Base-by-base conservation (phyloP, 2,113 vertebrate species). In the Furnarius figulus region DNA sequence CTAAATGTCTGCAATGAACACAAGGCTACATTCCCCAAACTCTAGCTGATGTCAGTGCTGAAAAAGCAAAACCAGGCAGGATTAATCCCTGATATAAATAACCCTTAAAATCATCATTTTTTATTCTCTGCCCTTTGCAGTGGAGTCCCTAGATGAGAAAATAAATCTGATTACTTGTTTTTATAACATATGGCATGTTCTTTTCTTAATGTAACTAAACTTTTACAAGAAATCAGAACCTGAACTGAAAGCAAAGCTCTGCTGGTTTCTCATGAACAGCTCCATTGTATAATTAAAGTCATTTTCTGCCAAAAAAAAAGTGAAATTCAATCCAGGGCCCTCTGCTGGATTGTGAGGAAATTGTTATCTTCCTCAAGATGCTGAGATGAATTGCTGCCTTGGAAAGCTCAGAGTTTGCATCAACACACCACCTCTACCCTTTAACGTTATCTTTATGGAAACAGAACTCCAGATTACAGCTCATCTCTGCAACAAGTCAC, bases 41-140 rank as follows among this genome's bases (percentile, higher is more conserved):
- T 93, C 79, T 33, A 86, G 79, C 68, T 87, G 85, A 93, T 75
- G 76, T 92, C 93, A 94, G 56, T 91, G 89, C 87, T 94, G 93
- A 95, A 91, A 89, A 85, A 75, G 91, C 84, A 95, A 75, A 93
- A 75, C 46, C 47, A 86, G 28, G 15, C 39, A 84, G 83, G 52
- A 93, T 84, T 88, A 93, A 90, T 83, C 35, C 65, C 79, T 74
- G 61, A 59, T 75, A 95, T 24, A 88, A 96, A 86, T 80, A 91
- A 72, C 27, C 17, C 20, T 33, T 77, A 89, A 95, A 94, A 87
- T 80, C 20, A 70, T 90, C 14, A 47, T 19, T 84, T 84, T 55
- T 96, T 67, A 62, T 81, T 87, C 50, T 81, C 65, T 62, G 28
- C 35, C 37, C 53, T 72, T 88, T 92, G 49, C 72, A 65, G 23